Conservation (phyloP, 2,797 vertebrate genomes). For the Esox masquinongy region DNA sequence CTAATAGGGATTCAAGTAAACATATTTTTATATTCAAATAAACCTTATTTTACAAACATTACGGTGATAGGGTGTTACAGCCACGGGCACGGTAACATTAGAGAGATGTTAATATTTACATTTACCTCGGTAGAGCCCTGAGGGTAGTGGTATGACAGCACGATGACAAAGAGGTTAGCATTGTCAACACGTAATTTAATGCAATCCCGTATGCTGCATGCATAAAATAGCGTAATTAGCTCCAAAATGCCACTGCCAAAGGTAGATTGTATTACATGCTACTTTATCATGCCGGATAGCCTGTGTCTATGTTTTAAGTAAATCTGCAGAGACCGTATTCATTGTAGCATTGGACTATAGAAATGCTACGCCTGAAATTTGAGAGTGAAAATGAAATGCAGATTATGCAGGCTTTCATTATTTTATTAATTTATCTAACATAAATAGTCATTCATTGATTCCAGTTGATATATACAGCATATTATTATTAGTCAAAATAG, state of each 20-base stretch:
- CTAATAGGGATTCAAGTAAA: too few species aligned
- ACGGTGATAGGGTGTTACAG: slow-evolving; percentile 34
- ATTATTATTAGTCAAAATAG: too few species aligned
- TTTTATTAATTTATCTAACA: background rate
- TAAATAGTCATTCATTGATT: background rate
- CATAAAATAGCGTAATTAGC: slow-evolving; percentile 18
- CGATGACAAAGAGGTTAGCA: slow-evolving; percentile 56
- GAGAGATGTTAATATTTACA: slow-evolving; percentile 24
- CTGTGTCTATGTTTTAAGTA: background rate
- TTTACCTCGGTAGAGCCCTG: slow-evolving; percentile 38
- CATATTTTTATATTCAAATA: too few species aligned
- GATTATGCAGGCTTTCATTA: background rate
- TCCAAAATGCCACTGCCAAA: slow-evolving; percentile 35
- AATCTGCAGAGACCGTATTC: background rate
- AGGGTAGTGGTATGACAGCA: slow-evolving; percentile 37
- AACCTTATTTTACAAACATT: background rate
- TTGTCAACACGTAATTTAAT: slow-evolving; percentile 62
- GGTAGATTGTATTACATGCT: slow-evolving; percentile 19
- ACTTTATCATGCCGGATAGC: background rate
- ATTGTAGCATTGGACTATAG: background rate
- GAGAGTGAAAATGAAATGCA: background rate
- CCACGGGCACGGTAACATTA: slow-evolving; percentile 23
- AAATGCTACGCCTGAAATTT: background rate
- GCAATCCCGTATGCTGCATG: slow-evolving; percentile 25
- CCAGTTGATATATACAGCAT: background rate